Conservation (phyloP, 2,888 invertebrate genomes). For the Labia minor region DNA sequence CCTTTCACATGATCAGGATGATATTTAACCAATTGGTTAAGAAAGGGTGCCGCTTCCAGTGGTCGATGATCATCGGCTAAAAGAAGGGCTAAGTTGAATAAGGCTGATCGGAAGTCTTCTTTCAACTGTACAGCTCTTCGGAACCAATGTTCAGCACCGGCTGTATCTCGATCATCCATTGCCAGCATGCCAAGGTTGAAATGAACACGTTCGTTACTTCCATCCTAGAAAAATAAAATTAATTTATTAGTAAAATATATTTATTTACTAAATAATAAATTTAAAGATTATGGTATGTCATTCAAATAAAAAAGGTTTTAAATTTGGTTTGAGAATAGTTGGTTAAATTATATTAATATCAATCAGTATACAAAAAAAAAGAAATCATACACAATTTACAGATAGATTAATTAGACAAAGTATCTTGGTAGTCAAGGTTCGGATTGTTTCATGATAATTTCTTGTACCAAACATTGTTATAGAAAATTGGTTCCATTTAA, state of each 20-base stretch:
- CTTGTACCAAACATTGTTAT: too few relatives aligned
- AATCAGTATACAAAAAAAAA: too few relatives aligned
- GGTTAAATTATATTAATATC: too few relatives aligned
- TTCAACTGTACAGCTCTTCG: slow-evolving; percentile 71
- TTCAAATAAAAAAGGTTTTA: neutral
- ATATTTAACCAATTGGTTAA: slow-evolving; percentile 79
- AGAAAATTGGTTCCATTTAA: too few relatives aligned
- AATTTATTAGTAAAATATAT: too few relatives aligned
- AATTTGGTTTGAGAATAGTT: neutral
- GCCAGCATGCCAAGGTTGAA: slow-evolving; percentile 95
- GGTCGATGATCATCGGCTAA: slow-evolving; percentile 81
- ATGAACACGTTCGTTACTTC: slow-evolving; percentile 78
- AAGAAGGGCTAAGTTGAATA: slow-evolving; percentile 86
- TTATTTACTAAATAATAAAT: too few relatives aligned
- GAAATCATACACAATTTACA: too few relatives aligned
- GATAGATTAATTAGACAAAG: too few relatives aligned
- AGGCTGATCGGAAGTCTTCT: slow-evolving; percentile 80
- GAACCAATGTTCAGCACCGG: slow-evolving; percentile 84
- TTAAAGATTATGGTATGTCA: too few relatives aligned
- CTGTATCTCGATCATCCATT: slow-evolving; percentile 86
- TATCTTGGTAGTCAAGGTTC: too few relatives aligned
- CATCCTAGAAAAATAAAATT: slow-evolving; percentile 40
- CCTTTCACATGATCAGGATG: slow-evolving; percentile 93
- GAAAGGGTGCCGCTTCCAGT: slow-evolving; percentile 80
- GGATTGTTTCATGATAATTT: too few relatives aligned